phyloP scores from a whole-genome alignment of 2,797 vertebrate species.

The Perodicticus potto region DNA sequence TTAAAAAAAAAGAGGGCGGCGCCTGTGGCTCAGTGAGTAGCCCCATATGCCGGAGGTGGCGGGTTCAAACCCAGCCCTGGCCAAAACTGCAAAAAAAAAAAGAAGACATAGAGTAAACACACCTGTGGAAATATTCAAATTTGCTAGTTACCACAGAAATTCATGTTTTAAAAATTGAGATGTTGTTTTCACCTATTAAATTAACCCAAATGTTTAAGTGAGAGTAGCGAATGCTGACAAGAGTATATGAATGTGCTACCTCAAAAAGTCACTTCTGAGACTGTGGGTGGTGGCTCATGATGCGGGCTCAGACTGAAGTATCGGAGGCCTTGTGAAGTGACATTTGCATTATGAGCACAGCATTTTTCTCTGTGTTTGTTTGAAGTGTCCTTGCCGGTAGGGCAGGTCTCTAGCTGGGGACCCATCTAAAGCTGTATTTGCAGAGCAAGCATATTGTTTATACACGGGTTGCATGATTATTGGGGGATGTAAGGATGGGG shows the following conservation, averaged over 20 bases:
- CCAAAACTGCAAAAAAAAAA: no score
- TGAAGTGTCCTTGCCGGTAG: background rate
- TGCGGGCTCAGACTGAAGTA: background rate
- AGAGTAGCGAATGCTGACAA: slow-evolving; percentile 28
- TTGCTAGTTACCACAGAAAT: slow-evolving; percentile 54
- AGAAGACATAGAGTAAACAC: background rate
- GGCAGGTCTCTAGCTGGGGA: background rate
- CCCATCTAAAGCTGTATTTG: background rate
- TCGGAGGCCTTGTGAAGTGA: background rate
- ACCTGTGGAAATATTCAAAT: slow-evolving; percentile 30
- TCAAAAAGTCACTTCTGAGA: background rate
- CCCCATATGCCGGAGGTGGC: no score
- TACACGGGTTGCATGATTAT: background rate
- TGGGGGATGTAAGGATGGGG: background rate
- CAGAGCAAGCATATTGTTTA: background rate
- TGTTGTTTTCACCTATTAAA: slow-evolving; percentile 33
- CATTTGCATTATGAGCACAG: background rate
- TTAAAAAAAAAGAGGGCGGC: background rate
- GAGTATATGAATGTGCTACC: background rate
- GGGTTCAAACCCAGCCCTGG: no score
- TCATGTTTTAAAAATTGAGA: slow-evolving; percentile 21
- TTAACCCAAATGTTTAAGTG: slow-evolving; percentile 37
- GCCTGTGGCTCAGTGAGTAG: no score
- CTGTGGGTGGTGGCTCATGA: no score
- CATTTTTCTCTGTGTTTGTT: background rate